Evolutionary conservation across 2,113 vertebrate genomes (phyloP), one percentile per base, ranked within the genome.

Genomic region (Galemys pyrenaicus): DNA sequence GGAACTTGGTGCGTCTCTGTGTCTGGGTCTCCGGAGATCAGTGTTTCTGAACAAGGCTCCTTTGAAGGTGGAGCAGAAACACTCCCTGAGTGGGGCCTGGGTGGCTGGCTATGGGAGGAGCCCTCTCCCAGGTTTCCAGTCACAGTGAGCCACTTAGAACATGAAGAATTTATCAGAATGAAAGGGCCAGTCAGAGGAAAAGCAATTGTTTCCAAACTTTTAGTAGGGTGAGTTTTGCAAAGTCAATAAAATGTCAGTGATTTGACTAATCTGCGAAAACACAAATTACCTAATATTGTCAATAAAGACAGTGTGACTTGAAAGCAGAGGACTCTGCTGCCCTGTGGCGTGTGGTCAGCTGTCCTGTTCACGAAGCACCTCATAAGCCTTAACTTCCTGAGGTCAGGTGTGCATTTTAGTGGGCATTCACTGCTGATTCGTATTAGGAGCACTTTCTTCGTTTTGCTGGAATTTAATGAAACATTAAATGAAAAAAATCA

Each of bases 301-400:
- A 24, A 12, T 26, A 49, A 32, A 79, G 65, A n/a, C 11, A 0
- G 12, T 15, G 10, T 3, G 30, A 0, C 17, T 49, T 54, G 2
- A 28, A 30, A 82, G 24, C 37, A 24, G 0, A 24, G 6, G 37
- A 10, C 6, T 44, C 11, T 9, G 19, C 1, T 41, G 64, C n/a
- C 30, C 1, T 0, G 13, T 13, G 62, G 13, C 30, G n/a, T 46
- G 0, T 15, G 3, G 9, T 3, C 20, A 28, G 84, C 24, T 1
- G 44, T 83, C 37, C n/a, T 17, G 11, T 35, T n/a, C 15, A 7
- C 32, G 15, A 9, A 46, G 20, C 9, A 12, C 0, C 6, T 1
- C 2, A 20, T 9, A 39, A 30, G 49, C 37, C 79, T 22, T 8
- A 1, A 19, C 39, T 46, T 8, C 17, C 37, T 30, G 13, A 41